Evolutionary conservation across 2,888 invertebrate species (phyloP).

Genomic region (Papilio gigon): DNA sequence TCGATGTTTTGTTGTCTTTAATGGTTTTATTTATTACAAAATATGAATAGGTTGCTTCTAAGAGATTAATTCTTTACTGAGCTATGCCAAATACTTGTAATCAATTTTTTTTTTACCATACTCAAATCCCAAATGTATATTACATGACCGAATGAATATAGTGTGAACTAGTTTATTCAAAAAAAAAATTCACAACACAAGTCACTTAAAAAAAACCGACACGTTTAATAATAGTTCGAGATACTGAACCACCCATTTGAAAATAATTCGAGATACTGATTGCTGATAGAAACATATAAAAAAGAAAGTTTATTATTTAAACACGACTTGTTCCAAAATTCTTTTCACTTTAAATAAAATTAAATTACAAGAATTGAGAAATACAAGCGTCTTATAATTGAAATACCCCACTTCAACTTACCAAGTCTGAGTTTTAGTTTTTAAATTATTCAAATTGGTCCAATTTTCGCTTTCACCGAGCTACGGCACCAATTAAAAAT

Average conservation of each 20-base stretch:
- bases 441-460: constrained; percentile 32
- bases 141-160: neutral
- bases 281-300: too few relatives aligned
- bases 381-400: neutral
- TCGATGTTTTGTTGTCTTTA: neutral
- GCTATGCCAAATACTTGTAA: neutral
- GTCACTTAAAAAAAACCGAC: too few relatives aligned
- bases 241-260: too few relatives aligned
- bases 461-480: constrained; percentile 33
- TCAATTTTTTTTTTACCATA: neutral
- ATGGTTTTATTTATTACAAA: neutral
- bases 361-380: neutral
- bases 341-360: too few relatives aligned
- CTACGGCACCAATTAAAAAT: constrained; percentile 33
- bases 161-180: too few relatives aligned
- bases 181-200: too few relatives aligned
- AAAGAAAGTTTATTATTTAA: too few relatives aligned
- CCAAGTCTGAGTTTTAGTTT: constrained; percentile 25
- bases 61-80: neutral
- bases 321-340: too few relatives aligned
- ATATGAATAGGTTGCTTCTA: neutral
- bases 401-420: neutral
- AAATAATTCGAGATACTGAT: too few relatives aligned
- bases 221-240: too few relatives aligned
- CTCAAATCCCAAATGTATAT: too few relatives aligned